Percentiles rank a stretch among this genome's conserved stretches.
Evolutionary conservation across 2,797 vertebrate genomes (phyloP).

Genomic region (Jordanella pulchra): DNA sequence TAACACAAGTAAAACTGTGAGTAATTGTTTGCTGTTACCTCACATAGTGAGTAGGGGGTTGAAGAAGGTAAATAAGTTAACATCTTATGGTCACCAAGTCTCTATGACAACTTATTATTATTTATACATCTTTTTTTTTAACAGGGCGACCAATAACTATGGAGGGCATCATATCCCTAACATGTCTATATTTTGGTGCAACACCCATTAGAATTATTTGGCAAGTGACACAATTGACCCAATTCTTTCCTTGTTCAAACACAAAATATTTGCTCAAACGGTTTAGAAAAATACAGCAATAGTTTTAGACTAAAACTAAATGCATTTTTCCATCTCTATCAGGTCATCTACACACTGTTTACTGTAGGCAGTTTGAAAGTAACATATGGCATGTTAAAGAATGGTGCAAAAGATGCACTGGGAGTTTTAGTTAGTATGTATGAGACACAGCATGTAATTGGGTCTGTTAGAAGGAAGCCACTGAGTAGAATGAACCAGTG

Average conservation of each 20-base stretch:
- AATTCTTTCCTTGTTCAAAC: not conserved
- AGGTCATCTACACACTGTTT: not conserved
- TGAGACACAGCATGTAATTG: not conserved
- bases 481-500: constrained; percentile 6
- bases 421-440: not conserved
- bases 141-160: not conserved
- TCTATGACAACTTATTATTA: not conserved
- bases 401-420: not conserved
- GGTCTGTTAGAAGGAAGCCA: constrained; percentile 1
- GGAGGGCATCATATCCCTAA: not conserved
- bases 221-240: not conserved
- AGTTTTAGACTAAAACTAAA: not conserved
- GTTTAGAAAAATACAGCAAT: not conserved
- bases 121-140: not conserved
- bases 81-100: not conserved
- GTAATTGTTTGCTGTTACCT: not conserved
- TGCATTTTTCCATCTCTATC: not conserved
- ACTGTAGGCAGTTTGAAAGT: constrained; percentile 2
- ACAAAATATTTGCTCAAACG: not conserved
- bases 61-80: not conserved
- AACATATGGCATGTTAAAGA: not conserved
- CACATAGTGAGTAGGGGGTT: not conserved
- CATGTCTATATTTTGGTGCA: not conserved
- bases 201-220: not conserved
- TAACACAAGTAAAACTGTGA: not conserved